Percentiles rank a stretch among this genome's conserved stretches.
Conservation (phyloP, 1,140 invertebrate species). For the Drosophila lacertosa region DNA sequence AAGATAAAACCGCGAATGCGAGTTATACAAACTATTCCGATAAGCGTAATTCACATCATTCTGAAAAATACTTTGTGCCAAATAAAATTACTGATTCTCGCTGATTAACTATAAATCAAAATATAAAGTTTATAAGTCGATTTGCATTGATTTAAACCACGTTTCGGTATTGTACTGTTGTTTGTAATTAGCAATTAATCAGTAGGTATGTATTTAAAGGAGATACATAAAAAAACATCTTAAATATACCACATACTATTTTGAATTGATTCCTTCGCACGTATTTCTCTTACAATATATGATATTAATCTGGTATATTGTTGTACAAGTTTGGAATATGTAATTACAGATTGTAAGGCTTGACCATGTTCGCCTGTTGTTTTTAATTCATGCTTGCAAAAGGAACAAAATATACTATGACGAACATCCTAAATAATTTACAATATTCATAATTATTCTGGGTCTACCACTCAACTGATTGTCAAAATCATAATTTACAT, state of each 20-base stretch:
- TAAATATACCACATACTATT: constrained; percentile 12
- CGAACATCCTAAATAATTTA: constrained; percentile 15
- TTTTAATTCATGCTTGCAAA: background rate
- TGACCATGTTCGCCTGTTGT: constrained; percentile 10
- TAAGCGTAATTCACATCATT: constrained; percentile 28
- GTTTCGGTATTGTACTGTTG: too few relatives aligned
- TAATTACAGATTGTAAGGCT: constrained; percentile 4
- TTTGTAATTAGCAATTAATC: too few relatives aligned
- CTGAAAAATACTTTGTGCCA: constrained; percentile 53
- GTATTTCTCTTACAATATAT: constrained; percentile 8
- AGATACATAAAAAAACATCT: too few relatives aligned
- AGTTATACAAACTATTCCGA: constrained; percentile 33
- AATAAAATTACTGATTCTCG: constrained; percentile 34
- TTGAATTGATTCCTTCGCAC: background rate
- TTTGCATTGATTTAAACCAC: too few relatives aligned
- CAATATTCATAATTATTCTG: too few relatives aligned
- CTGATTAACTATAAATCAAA: constrained; percentile 9
- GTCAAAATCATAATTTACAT: background rate
- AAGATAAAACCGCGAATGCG: background rate
- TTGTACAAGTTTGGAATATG: constrained; percentile 7
- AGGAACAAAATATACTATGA: constrained; percentile 8
- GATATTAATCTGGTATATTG: constrained; percentile 15
- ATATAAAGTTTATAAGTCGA: too few relatives aligned
- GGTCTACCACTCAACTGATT: background rate
- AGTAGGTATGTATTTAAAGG: too few relatives aligned